Evolutionary conservation across 2,888 invertebrate species (phyloP), one percentile per base, ranked within the genome.

Genomic region (Acronicta psi): DNA sequence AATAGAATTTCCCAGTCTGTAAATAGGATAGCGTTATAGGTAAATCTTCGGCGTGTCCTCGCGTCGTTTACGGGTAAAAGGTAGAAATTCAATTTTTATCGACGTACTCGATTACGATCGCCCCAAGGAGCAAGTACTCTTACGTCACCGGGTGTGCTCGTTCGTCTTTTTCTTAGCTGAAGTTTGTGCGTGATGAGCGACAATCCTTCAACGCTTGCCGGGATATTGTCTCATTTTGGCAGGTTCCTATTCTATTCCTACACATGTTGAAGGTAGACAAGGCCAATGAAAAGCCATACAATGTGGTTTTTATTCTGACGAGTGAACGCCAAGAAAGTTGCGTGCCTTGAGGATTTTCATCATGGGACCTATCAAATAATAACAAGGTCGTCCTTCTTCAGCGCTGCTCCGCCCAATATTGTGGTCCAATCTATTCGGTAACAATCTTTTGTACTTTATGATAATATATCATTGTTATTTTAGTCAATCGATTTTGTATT

Each of bases 341-440:
- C 92, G 92, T 93, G 93, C 83, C 86, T 77, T 84, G 86, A 84
- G 88, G 88, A 89, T 89, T 92, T 92, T 88, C 88, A 91, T 93
- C 91, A 91, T 87, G 85, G 86, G 88, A 88, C 88, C 90, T 89
- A 92, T 92, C 89, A 91, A 92, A 93, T 89, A 92, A 92, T 92
- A 92, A 90, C 83, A 86, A 92, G 90, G 89, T 86, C 89, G 86
- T 86, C 87, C 85, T 87, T 83, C 81, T 86, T 79, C 81, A 83
- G 75, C 80, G 77, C 84, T 83, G 80, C 84, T 84, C 83, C 77
- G 73, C 81, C 83, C 84, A 85, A 86, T 91, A 90, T 89, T 87
- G 84, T 81, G 80, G 82, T 73, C 75, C 80, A 81, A 89, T 90
- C 88, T 88, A 87, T 89, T 87, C 81, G 73, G 81, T 81, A 82